These are phyloP conservation scores for Aethina tumida DNA, from an alignment of 1,140 invertebrate genomes.

Conservation along the genomic window DNA sequence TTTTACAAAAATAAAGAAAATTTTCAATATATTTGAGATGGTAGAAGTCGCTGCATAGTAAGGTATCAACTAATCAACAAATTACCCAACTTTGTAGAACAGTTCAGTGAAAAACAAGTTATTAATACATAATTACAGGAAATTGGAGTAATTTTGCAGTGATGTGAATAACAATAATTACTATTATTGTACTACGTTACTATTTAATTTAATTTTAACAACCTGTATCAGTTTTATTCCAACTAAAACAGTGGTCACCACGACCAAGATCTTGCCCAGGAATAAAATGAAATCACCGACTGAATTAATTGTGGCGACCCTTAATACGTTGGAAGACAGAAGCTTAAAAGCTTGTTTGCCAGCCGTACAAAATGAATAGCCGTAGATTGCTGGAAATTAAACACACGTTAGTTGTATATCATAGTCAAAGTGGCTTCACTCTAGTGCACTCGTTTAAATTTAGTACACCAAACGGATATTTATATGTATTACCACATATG, in stretches of 20 bases:
- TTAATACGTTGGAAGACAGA: conserved; percentile 51
- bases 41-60: neutral
- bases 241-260: conserved; percentile 50
- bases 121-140: too few species aligned
- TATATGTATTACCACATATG: too few species aligned
- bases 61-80: neutral
- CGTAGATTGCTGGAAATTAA: conserved; percentile 54
- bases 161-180: too few species aligned
- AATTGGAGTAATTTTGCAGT: too few species aligned
- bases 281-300: conserved; percentile 74
- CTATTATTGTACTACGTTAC: too few species aligned
- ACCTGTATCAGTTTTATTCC: conserved; percentile 54
- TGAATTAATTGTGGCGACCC: conserved; percentile 67
- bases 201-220: conserved; percentile 12
- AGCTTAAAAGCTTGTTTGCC: conserved; percentile 53
- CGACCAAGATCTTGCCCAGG: conserved; percentile 60
- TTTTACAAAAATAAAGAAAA: too few species aligned
- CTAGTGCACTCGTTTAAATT: too few species aligned
- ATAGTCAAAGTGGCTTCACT: too few species aligned
- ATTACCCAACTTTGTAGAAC: neutral
- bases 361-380: conserved; percentile 55
- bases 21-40: neutral
- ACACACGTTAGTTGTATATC: too few species aligned
- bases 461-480: too few species aligned
- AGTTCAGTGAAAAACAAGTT: neutral